Percentiles rank a stretch among this genome's conserved stretches.
Evolutionary conservation across 2,888 invertebrate genomes (phyloP).

Genomic region (Nesidiocoris tenuis): DNA sequence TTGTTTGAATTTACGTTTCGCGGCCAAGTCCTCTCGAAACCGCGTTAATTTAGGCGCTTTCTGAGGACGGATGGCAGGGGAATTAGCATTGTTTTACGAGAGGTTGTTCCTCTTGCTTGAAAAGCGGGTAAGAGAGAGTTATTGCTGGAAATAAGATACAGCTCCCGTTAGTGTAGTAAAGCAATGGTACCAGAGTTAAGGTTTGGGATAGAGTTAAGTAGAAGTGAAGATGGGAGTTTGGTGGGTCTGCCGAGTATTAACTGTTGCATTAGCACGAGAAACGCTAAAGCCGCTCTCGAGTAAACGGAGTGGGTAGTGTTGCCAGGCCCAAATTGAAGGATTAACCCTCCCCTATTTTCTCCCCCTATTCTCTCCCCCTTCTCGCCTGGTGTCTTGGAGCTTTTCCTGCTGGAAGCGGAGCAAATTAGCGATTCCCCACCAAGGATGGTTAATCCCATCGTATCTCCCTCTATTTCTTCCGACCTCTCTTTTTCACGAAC

Average conservation of each 20-base stretch:
- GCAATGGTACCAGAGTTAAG: background rate
- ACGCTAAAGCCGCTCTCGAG: background rate
- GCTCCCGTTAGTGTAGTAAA: background rate
- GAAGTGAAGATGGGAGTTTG: background rate
- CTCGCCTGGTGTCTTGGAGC: background rate
- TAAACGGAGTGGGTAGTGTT: background rate
- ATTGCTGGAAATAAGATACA: conserved; percentile 23
- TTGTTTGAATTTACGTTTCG: background rate
- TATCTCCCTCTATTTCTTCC: background rate
- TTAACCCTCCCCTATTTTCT: conserved; percentile 15
- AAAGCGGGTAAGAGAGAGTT: conserved; percentile 14
- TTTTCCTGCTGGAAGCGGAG: conserved; percentile 2
- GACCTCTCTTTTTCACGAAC: too few relatives aligned
- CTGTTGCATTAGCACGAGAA: background rate
- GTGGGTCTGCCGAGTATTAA: background rate
- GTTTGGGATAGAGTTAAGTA: background rate
- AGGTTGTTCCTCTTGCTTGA: conserved; percentile 22
- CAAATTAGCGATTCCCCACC: conserved; percentile 11
- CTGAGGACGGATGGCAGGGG: conserved; percentile 4
- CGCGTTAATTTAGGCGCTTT: conserved; percentile 29
- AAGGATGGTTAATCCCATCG: background rate
- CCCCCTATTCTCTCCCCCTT: background rate
- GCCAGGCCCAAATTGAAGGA: conserved; percentile 33
- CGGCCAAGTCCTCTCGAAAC: background rate
- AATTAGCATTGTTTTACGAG: conserved; percentile 23